Evolutionary conservation across 2,113 vertebrate species (phyloP).

Genomic region (Platysternon megacephalum): DNA sequence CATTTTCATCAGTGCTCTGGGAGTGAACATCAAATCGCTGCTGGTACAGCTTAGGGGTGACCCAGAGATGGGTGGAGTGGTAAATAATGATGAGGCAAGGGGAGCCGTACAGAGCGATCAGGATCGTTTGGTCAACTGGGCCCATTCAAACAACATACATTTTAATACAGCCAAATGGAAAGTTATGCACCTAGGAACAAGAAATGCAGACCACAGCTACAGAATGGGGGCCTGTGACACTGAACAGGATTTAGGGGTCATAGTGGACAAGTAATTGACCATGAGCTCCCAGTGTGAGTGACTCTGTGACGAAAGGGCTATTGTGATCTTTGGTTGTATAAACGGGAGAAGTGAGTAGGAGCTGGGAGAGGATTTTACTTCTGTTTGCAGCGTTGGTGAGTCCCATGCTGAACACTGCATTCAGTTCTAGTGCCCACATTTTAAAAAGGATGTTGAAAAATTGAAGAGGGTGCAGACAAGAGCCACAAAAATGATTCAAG

Average conservation of each 20-base stretch:
- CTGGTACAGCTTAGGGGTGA: too few species aligned
- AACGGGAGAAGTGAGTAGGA: neutral
- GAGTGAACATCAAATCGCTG: too few species aligned
- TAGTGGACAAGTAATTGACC: neutral
- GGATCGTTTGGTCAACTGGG: too few species aligned
- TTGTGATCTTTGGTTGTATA: neutral
- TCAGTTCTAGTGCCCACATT: neutral
- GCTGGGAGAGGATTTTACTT: neutral
- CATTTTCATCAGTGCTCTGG: too few species aligned
- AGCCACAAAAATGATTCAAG: neutral
- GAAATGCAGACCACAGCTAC: neutral
- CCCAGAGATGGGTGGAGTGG: too few species aligned
- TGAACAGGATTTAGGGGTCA: neutral
- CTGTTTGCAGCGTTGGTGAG: neutral
- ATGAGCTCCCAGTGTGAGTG: neutral
- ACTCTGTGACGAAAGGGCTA: neutral
- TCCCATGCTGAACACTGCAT: neutral
- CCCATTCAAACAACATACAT: too few species aligned
- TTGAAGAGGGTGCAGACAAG: neutral
- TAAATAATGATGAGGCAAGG: too few species aligned
- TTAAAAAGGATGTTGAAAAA: neutral
- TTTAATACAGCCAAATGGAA: neutral
- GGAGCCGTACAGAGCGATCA: too few species aligned
- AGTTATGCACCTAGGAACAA: neutral
- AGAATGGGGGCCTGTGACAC: neutral